These are phyloP conservation scores for Pararge aegeria DNA, from an alignment of 1,140 invertebrate genomes.

Conservation along the genomic window DNA sequence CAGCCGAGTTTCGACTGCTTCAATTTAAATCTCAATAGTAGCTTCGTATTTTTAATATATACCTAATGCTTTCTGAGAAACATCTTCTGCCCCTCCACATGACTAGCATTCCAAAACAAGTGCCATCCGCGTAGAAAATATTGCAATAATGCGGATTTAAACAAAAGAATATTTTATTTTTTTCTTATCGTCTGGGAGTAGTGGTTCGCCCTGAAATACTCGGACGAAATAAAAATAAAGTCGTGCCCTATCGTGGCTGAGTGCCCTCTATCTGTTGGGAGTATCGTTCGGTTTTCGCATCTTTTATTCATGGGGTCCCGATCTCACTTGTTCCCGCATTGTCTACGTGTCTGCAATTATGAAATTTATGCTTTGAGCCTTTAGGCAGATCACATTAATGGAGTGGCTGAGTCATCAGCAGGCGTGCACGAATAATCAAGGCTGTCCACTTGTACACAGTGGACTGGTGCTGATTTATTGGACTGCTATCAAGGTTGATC, in stretches of 20 bases:
- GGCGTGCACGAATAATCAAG: slow-evolving; percentile 49
- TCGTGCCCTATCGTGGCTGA: slow-evolving; percentile 42
- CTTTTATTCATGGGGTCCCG: slow-evolving; percentile 64
- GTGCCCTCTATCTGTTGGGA: slow-evolving; percentile 40
- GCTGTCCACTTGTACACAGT: slow-evolving; percentile 55
- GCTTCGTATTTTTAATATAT: background rate
- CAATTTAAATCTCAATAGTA: too few species aligned
- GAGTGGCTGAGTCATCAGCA: slow-evolving; percentile 50
- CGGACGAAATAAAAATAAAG: slow-evolving; percentile 50
- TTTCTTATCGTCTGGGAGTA: slow-evolving; percentile 40
- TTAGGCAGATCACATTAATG: slow-evolving; percentile 64
- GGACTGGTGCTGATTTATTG: slow-evolving; percentile 69
- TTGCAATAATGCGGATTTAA: slow-evolving; percentile 24
- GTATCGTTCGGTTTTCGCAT: slow-evolving; percentile 51
- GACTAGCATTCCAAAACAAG: slow-evolving; percentile 14
- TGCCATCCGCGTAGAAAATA: slow-evolving; percentile 17
- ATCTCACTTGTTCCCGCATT: slow-evolving; percentile 63
- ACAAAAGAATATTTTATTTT: slow-evolving; percentile 51
- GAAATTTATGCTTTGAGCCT: slow-evolving; percentile 67
- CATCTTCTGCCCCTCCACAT: background rate
- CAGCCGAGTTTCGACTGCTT: too few species aligned
- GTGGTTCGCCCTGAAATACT: slow-evolving; percentile 42
- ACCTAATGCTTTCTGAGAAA: background rate
- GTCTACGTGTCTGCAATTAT: slow-evolving; percentile 71
- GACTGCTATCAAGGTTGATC: slow-evolving; percentile 58